These are phyloP conservation scores for Paraescarpia echinospica DNA, from an alignment of 1,140 invertebrate species.

Conservation along the genomic window DNA sequence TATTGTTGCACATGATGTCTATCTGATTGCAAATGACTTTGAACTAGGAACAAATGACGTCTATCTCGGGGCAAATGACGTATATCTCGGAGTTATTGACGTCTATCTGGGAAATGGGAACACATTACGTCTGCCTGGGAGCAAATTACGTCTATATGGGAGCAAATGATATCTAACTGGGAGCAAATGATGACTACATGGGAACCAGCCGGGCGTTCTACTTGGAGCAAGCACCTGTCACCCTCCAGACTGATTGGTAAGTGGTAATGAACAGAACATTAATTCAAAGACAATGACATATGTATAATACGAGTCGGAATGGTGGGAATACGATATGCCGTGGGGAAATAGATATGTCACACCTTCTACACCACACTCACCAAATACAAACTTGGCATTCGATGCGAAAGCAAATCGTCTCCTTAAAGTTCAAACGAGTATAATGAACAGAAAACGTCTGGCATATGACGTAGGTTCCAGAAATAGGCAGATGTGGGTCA, in stretches of 20 bases:
- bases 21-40: neutral
- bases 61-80: neutral
- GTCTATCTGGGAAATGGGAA: neutral
- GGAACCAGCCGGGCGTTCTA: no score
- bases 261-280: no score
- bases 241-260: no score
- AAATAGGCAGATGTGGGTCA: neutral
- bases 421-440: neutral
- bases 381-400: neutral
- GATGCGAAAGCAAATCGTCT: neutral
- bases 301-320: no score
- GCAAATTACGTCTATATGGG: neutral
- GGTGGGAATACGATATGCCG: no score
- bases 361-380: neutral
- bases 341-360: neutral
- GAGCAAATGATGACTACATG: no score
- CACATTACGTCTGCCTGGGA: neutral
- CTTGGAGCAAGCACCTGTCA: no score
- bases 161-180: neutral
- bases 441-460: neutral
- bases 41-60: neutral
- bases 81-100: neutral
- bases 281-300: no score
- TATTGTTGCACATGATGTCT: neutral
- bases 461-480: neutral